These are phyloP conservation scores for Lampropteryx suffumata DNA, from an alignment of 2,888 invertebrate genomes.

Conservation along the genomic window DNA sequence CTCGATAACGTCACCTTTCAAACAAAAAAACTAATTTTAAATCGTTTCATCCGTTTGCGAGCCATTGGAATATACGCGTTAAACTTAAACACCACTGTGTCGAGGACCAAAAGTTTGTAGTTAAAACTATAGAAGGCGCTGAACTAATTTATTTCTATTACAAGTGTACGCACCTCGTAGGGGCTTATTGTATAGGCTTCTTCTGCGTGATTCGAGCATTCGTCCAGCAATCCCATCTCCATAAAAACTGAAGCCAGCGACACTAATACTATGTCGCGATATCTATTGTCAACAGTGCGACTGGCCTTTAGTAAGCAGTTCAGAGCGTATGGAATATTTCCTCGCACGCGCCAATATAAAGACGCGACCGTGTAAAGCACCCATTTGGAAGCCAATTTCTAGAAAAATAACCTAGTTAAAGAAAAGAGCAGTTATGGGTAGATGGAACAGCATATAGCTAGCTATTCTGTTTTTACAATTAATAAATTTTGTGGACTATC, in stretches of 20 bases:
- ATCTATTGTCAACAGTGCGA: slow-evolving; percentile 63
- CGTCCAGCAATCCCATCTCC: slow-evolving; percentile 85
- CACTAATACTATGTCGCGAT: slow-evolving; percentile 86
- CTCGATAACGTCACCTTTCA: no score
- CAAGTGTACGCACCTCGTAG: slow-evolving; percentile 78
- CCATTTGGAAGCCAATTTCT: slow-evolving; percentile 90
- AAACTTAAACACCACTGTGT: no score
- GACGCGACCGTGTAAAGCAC: slow-evolving; percentile 88
- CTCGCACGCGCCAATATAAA: slow-evolving; percentile 89
- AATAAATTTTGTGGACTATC: no score
- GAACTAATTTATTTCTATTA: no score
- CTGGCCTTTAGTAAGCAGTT: slow-evolving; percentile 87
- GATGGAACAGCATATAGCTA: no score
- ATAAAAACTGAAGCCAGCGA: slow-evolving; percentile 87
- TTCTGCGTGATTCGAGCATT: slow-evolving; percentile 83
- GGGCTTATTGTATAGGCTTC: slow-evolving; percentile 84
- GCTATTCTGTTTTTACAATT: no score
- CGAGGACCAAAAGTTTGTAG: no score
- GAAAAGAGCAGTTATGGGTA: no score
- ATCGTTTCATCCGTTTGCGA: no score
- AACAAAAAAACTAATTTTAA: no score
- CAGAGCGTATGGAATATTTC: slow-evolving; percentile 86
- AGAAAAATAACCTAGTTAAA: slow-evolving; percentile 29
- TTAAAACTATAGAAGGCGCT: no score
- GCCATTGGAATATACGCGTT: no score